Percentiles rank a stretch among this genome's conserved stretches.
Evolutionary conservation across 2,888 invertebrate species (phyloP).

Genomic region (Electrophaes corylata): DNA sequence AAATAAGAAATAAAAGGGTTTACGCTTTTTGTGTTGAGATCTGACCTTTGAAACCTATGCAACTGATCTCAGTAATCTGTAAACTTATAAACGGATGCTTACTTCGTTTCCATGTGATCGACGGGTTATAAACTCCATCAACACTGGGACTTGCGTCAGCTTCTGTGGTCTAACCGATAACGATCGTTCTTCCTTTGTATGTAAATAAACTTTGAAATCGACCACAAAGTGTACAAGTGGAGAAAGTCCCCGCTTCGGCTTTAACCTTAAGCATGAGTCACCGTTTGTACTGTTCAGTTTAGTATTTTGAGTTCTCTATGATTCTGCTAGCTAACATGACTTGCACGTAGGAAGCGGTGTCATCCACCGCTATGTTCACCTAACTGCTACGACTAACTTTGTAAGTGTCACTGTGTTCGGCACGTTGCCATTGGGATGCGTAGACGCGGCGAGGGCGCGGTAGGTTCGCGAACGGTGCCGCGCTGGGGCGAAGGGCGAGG

Average conservation of each 20-base stretch:
- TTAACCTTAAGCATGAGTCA: slow-evolving; percentile 74
- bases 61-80: slow-evolving; percentile 63
- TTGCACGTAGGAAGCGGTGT: slow-evolving; percentile 65
- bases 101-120: slow-evolving; percentile 7
- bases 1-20: slow-evolving; percentile 59
- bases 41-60: slow-evolving; percentile 62
- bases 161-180: slow-evolving; percentile 47
- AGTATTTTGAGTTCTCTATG: slow-evolving; percentile 57
- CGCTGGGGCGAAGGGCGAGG: slow-evolving; percentile 25
- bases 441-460: background rate
- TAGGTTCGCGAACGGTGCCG: slow-evolving; percentile 12
- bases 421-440: slow-evolving; percentile 4
- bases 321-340: slow-evolving; percentile 64
- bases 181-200: slow-evolving; percentile 38
- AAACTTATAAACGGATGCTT: slow-evolving; percentile 35
- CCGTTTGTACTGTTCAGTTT: slow-evolving; percentile 69
- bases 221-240: slow-evolving; percentile 45
- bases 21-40: slow-evolving; percentile 79
- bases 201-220: slow-evolving; percentile 45
- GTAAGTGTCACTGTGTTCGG: slow-evolving; percentile 42
- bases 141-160: slow-evolving; percentile 62
- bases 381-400: slow-evolving; percentile 79
- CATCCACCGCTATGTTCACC: slow-evolving; percentile 54
- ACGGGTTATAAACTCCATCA: slow-evolving; percentile 54
- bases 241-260: slow-evolving; percentile 65